Conservation (phyloP, 1,140 invertebrate species). For the Drosophila parabipectinata region DNA sequence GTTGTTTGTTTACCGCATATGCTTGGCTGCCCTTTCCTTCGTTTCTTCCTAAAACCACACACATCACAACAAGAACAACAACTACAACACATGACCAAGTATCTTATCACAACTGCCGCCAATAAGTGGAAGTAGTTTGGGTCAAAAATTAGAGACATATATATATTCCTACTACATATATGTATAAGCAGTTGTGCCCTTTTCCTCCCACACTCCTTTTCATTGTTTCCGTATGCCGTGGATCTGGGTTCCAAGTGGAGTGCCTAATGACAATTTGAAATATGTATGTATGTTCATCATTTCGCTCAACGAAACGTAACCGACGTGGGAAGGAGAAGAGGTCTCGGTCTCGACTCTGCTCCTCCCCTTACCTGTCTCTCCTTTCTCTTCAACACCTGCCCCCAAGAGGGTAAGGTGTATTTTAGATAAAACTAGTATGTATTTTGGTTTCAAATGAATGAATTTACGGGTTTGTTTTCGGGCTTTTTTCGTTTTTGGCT, state of each 20-base stretch:
- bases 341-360: conserved; percentile 17
- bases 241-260: conserved; percentile 13
- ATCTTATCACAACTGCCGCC: conserved; percentile 75
- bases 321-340: conserved; percentile 71
- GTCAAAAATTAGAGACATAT: conserved; percentile 23
- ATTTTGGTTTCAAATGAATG: conserved; percentile 63
- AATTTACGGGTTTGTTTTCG: conserved; percentile 39
- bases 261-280: conserved; percentile 48
- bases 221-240: conserved; percentile 49
- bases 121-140: conserved; percentile 74
- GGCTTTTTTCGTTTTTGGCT: background rate
- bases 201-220: conserved; percentile 12
- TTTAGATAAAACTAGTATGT: conserved; percentile 39
- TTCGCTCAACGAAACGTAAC: conserved; percentile 77
- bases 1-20: conserved; percentile 27
- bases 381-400: background rate
- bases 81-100: conserved; percentile 15
- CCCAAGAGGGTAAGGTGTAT: background rate
- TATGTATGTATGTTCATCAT: conserved; percentile 57
- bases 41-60: conserved; percentile 32
- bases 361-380: background rate
- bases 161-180: background rate
- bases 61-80: conserved; percentile 34
- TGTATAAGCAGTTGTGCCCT: conserved; percentile 4
- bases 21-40: conserved; percentile 7